phyloP scores from a whole-genome alignment of 2,888 invertebrate species.

The Harpalus rufipes region DNA sequence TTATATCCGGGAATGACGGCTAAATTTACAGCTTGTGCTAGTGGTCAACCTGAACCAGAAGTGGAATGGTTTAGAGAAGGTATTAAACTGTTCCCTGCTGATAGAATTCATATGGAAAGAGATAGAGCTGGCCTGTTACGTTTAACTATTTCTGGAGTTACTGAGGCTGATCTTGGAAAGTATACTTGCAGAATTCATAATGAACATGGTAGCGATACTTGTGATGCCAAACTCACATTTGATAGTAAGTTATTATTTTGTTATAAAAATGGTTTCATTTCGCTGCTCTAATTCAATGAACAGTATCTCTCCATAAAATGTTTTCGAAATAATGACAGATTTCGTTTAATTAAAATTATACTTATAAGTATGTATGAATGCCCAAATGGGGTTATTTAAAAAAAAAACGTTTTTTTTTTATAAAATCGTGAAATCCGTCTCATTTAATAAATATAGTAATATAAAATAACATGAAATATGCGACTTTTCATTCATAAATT shows the following conservation, averaged over 20 bases:
- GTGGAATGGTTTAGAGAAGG: slow-evolving; percentile 93
- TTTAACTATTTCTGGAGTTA: slow-evolving; percentile 87
- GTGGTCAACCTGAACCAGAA: slow-evolving; percentile 92
- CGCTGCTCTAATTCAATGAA: neutral
- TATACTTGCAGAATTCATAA: slow-evolving; percentile 92
- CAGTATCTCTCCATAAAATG: neutral
- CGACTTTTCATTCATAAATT: no score
- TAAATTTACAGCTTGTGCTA: slow-evolving; percentile 95
- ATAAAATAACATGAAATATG: no score
- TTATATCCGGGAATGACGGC: slow-evolving; percentile 92
- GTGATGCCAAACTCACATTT: slow-evolving; percentile 88
- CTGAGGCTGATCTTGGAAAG: slow-evolving; percentile 89
- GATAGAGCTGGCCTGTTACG: slow-evolving; percentile 91
- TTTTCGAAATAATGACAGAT: no score
- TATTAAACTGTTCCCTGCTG: slow-evolving; percentile 88
- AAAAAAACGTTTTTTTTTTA: no score
- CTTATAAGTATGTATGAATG: neutral
- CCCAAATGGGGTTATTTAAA: no score
- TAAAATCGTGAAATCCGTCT: no score
- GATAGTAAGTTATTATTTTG: slow-evolving; percentile 82
- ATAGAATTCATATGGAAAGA: slow-evolving; percentile 89
- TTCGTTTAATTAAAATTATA: neutral
- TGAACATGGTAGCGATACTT: slow-evolving; percentile 90
- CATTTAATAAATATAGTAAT: no score
- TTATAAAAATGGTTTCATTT: neutral